Base-by-base conservation (phyloP, 2,113 vertebrate genomes). In the Melanocharis versteri region DNA sequence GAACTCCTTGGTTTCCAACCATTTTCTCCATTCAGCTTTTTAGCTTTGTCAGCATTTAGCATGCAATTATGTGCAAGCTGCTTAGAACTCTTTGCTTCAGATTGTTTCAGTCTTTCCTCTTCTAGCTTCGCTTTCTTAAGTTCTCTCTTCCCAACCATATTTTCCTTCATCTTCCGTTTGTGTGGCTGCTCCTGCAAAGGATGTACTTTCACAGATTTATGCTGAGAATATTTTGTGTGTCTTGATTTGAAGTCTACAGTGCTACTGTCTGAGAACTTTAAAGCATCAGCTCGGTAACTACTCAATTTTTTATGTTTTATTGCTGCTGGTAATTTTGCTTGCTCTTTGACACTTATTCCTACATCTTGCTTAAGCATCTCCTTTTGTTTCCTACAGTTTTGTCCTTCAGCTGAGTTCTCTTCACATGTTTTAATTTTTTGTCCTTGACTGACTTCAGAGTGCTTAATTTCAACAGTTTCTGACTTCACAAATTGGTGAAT, bases 161-260 rank as follows among this genome's bases (percentile, higher is more conserved):
- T 75, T 61, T 97, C 95, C 44, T 95, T 97, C 40, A 82, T 71
- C 31, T 97, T 98, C 39, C 92, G 84, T 69, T 95, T 98, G 65
- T 89, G 83, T 3, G 95, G 66, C 81, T 90, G 97, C 18, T 98
- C 98, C 60, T 96, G 94, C 6, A 92, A 42, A 21, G 91, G 48
- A 30, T 96, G 50, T 47, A 73, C 58, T 96, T 94, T 95, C 15
- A 40, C 3, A 70, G 83, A 56, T 60, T 91, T 97, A 80, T 88
- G 82, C 4, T 58, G 88, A 40, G 47, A 70, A 13, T 47, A 79
- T 54, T 93, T 94, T 10, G 13, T 9, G 19, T 54, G 91, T 56
- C 15, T 87, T 37, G 92, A 73, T 47, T 91, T 96, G 11, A 85
- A 70, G 40, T 87, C 94, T 81, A 39, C 22, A 68, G 42, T 9